These are phyloP conservation scores for Leptosomus discolor DNA, from an alignment of 2,113 vertebrate species.

Conservation along the genomic window DNA sequence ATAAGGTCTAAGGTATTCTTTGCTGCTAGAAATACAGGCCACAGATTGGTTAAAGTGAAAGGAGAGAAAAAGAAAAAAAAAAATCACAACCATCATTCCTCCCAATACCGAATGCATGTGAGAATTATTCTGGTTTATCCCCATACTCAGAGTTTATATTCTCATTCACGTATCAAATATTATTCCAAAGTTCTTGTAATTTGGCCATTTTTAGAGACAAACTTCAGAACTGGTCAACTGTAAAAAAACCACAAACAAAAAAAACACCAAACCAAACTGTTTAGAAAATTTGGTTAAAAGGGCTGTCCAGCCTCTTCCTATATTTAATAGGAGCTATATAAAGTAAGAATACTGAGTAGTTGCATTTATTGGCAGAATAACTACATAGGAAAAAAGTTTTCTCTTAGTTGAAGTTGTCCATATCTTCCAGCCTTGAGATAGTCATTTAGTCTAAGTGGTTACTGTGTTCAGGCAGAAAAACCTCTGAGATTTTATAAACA, in stretches of 20 bases:
- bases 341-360: not conserved
- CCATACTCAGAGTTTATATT: not conserved
- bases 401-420: not conserved
- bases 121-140: not conserved
- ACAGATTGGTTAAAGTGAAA: not conserved
- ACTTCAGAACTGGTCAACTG: not conserved
- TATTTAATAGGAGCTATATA: not conserved
- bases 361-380: not conserved
- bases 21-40: not conserved
- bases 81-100: not conserved
- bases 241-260: fast-evolving
- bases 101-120: not conserved
- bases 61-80: not conserved
- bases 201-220: fast-evolving
- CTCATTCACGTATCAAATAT: not conserved
- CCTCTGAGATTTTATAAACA: not conserved
- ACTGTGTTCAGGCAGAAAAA: not conserved
- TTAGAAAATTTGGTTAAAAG: not conserved
- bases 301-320: not conserved
- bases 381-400: not conserved
- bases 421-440: not conserved
- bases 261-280: no score
- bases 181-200: not conserved
- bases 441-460: not conserved
- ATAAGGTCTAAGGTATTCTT: not conserved